Conservation (phyloP, 2,888 invertebrate species). For the Mellilla xanthometata region DNA sequence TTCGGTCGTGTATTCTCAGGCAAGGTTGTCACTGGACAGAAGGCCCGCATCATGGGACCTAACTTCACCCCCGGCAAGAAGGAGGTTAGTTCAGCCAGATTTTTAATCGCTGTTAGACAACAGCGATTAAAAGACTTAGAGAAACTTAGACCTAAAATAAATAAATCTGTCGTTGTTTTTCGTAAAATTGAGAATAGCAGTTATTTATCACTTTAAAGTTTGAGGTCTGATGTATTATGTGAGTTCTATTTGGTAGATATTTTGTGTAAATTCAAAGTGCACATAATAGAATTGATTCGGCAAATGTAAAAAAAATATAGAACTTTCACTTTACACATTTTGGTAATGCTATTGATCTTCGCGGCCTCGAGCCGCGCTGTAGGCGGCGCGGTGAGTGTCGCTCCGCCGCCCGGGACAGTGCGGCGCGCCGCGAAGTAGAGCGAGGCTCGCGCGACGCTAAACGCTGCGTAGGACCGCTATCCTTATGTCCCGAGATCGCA, state of each 20-base stretch:
- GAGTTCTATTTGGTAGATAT: too few relatives aligned
- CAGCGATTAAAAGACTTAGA: too few relatives aligned
- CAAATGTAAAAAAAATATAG: too few relatives aligned
- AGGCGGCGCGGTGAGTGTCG: slow-evolving; percentile 40
- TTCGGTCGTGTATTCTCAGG: slow-evolving; percentile 99
- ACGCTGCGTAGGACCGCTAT: slow-evolving; percentile 92
- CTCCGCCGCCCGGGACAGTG: slow-evolving; percentile 40
- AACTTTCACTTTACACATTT: background rate
- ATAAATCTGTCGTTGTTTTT: too few relatives aligned
- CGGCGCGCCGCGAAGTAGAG: slow-evolving; percentile 85
- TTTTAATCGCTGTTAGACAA: too few relatives aligned
- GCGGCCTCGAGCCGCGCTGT: slow-evolving; percentile 54
- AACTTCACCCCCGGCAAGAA: slow-evolving; percentile 99
- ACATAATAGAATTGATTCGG: too few relatives aligned
- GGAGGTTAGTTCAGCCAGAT: too few relatives aligned
- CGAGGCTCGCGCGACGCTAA: slow-evolving; percentile 67
- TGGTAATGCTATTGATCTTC: slow-evolving; percentile 36
- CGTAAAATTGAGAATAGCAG: too few relatives aligned
- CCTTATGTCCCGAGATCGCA: slow-evolving; percentile 88
- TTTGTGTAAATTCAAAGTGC: too few relatives aligned
- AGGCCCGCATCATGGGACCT: slow-evolving; percentile 99
- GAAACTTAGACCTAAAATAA: too few relatives aligned
- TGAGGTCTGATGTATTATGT: too few relatives aligned
- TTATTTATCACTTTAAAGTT: too few relatives aligned
- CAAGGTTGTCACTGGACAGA: slow-evolving; percentile 94